Conservation (phyloP, 2,888 invertebrate genomes). For the Coelinius sp. region DNA sequence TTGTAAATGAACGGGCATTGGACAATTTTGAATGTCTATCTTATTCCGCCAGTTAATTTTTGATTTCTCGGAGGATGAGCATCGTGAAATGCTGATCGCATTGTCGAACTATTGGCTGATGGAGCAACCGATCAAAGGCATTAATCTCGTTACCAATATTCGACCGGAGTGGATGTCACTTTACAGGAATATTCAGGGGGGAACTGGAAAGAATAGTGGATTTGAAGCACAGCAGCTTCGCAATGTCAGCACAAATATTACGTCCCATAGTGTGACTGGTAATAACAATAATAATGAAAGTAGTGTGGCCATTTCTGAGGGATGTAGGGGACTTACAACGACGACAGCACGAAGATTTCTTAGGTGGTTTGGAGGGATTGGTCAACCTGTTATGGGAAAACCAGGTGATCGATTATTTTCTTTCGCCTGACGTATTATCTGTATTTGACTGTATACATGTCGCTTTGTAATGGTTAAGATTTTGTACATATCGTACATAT, state of each 20-base stretch:
- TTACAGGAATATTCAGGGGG: slow-evolving; percentile 53
- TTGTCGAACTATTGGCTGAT: too few relatives aligned
- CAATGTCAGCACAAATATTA: slow-evolving; percentile 24
- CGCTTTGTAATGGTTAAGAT: too few relatives aligned
- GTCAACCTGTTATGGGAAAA: slow-evolving; percentile 73
- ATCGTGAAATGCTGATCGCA: too few relatives aligned
- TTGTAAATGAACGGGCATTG: too few relatives aligned
- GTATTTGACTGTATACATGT: neutral
- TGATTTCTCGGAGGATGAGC: too few relatives aligned
- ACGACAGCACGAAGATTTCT: slow-evolving; percentile 73
- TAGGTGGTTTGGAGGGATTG: slow-evolving; percentile 73
- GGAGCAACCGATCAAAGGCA: too few relatives aligned
- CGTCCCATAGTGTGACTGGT: slow-evolving; percentile 32
- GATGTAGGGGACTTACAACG: slow-evolving; percentile 62
- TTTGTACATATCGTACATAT: too few relatives aligned
- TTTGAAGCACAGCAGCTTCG: slow-evolving; percentile 37
- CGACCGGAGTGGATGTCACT: slow-evolving; percentile 66
- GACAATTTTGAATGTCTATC: too few relatives aligned
- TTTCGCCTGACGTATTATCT: neutral
- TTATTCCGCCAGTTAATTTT: too few relatives aligned
- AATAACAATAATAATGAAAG: slow-evolving; percentile 55
- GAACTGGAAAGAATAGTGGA: slow-evolving; percentile 38
- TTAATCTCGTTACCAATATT: too few relatives aligned
- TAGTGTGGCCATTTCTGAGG: slow-evolving; percentile 63
- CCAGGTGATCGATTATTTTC: slow-evolving; percentile 62